Conservation (phyloP, 2,797 vertebrate genomes). For the Eulemur albifrons region DNA sequence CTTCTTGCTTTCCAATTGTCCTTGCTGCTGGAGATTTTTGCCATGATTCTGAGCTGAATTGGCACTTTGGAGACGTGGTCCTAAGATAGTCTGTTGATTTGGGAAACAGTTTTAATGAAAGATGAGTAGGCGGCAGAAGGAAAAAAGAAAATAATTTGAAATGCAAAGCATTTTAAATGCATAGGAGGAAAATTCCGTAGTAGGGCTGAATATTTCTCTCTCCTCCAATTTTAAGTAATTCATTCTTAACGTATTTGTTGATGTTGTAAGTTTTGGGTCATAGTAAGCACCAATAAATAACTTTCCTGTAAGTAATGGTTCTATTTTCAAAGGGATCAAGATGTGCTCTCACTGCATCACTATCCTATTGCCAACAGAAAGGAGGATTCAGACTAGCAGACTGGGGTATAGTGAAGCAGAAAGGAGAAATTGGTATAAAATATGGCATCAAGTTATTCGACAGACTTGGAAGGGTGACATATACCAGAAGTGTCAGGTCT, state of each 20-base stretch:
- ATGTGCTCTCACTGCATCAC: not conserved
- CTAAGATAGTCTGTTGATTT: not conserved
- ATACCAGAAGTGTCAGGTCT: not conserved
- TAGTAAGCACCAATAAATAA: not conserved
- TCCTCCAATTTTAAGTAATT: not conserved
- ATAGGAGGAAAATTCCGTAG: not conserved
- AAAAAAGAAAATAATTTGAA: conserved; percentile 49
- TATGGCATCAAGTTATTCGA: no score
- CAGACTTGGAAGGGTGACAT: not conserved
- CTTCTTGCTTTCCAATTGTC: not conserved
- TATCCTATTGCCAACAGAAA: not conserved
- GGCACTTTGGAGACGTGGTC: not conserved
- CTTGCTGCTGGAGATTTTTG: conserved; percentile 36
- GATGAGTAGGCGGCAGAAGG: not conserved
- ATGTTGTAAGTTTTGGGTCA: not conserved
- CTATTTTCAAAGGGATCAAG: not conserved
- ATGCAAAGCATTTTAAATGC: not conserved
- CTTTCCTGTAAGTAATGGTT: not conserved
- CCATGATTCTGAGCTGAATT: conserved; percentile 30
- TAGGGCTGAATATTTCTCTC: not conserved
- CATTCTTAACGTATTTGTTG: not conserved
- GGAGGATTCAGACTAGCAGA: not conserved
- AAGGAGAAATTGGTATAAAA: not conserved
- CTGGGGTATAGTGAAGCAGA: not conserved
- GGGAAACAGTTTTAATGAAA: not conserved